phyloP scores from a whole-genome alignment of 2,113 vertebrate species.

The Menidia beryllina region DNA sequence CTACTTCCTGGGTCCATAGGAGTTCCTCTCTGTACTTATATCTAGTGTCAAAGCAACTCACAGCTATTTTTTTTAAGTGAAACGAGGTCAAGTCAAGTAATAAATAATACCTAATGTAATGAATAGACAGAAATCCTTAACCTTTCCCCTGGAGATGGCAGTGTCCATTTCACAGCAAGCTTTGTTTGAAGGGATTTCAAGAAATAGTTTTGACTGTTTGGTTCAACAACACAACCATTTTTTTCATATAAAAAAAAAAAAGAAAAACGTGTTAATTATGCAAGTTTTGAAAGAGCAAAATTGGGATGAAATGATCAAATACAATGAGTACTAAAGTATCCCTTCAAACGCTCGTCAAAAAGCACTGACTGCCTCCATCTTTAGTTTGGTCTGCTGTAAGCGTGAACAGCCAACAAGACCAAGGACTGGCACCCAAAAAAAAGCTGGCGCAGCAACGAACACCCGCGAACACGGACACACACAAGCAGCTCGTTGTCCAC shows the following conservation, averaged over 20 bases:
- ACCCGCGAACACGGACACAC: constrained; percentile 59
- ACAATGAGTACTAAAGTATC: constrained; percentile 21
- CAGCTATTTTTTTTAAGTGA: too few relatives aligned
- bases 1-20: background rate
- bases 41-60: too few relatives aligned
- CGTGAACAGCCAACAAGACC: constrained; percentile 39
- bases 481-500: constrained; percentile 53
- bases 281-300: too few relatives aligned
- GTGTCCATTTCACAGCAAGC: constrained; percentile 23
- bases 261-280: too few relatives aligned
- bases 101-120: too few relatives aligned
- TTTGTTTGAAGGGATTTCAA: constrained; percentile 61
- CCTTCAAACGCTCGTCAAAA: constrained; percentile 50
- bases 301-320: background rate
- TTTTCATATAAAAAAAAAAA: background rate
- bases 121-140: constrained; percentile 33
- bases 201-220: background rate
- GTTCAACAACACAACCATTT: background rate
- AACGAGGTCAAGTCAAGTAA: background rate
- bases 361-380: constrained; percentile 34
- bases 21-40: background rate
- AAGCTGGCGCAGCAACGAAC: constrained; percentile 44
- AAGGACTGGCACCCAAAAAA: constrained; percentile 43
- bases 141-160: constrained; percentile 54
- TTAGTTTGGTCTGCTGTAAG: constrained; percentile 23